Base-by-base conservation (phyloP, 2,888 invertebrate genomes). In the Tridacna crocea region DNA sequence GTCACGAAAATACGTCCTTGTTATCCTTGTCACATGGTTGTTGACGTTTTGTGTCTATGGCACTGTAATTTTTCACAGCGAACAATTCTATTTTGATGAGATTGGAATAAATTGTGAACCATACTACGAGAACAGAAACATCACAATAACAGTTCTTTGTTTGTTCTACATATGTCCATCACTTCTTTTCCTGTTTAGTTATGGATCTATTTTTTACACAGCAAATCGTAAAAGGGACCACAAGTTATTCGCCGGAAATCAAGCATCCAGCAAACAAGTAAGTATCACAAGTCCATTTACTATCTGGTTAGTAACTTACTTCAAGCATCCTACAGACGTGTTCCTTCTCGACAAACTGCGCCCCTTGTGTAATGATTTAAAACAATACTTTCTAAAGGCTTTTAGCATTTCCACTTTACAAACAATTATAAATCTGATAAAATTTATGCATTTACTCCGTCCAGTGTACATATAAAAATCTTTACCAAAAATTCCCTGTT, bases 91-190 rank as follows among this genome's bases (percentile, higher is more conserved):
- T 65, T 88, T 83, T 74, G 88, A 88, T 36, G 81, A 80, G 26
- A 79, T 88, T 13, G 88, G 86, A 51, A 82, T 88, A 26, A 88
- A 88, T 76, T 88, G 88, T 75, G 88, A 88, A 77, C 88, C 88
- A 11, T 82, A 73, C 68, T 88, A 88, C 61, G 79, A 82, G 24
- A 88, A 87, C 75, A 66, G 80, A n/a, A 60, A 78, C 65, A 80
- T 88, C n/a, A 85, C 88, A 0, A 48, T 84, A 17, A 60, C 85
- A 19, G 88, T 88, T 13, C 75, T 88, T 26, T 78, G 73, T 26
- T 65, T 88, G 22, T 88, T 88, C 63, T 88, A 88, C 61, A 79
- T 87, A 48, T 51, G 80, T n/a, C 86, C 88, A 8, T 79, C 85
- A 6, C 36, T 82, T 0, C 55, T 88, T 4, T 87, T 88, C 58